Evolutionary conservation across 2,888 invertebrate species (phyloP).

Genomic region (Syritta pipiens): DNA sequence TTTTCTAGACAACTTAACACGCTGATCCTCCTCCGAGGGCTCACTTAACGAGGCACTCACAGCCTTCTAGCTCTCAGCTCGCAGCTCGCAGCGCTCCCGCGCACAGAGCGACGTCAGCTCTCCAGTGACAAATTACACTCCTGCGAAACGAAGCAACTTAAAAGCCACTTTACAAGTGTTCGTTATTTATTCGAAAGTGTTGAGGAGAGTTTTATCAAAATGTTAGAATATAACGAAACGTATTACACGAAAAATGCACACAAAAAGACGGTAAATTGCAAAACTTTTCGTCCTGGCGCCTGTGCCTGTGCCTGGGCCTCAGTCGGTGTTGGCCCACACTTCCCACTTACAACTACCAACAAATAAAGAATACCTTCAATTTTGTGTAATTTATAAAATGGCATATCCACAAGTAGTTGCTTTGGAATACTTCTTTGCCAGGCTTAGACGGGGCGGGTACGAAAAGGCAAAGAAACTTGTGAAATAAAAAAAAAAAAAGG

Average conservation of each 20-base stretch:
- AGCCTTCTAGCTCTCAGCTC: too few relatives aligned
- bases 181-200: conserved; percentile 66
- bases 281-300: conserved; percentile 49
- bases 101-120: too few relatives aligned
- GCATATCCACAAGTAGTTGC: conserved; percentile 69
- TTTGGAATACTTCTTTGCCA: conserved; percentile 30
- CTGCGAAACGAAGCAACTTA: conserved; percentile 52
- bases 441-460: not conserved
- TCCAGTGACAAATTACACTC: conserved; percentile 53
- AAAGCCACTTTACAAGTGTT: conserved; percentile 64
- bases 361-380: conserved; percentile 69
- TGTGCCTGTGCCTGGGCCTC: not conserved
- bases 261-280: conserved; percentile 60
- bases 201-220: conserved; percentile 65
- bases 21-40: conserved; percentile 35
- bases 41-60: conserved; percentile 14
- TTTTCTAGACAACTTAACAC: conserved; percentile 39
- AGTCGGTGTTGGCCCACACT: not conserved
- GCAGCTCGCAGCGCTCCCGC: too few relatives aligned
- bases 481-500: conserved; percentile 37
- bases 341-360: conserved; percentile 36
- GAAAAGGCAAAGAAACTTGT: conserved; percentile 32
- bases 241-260: conserved; percentile 53
- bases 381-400: conserved; percentile 69
- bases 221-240: conserved; percentile 41